These are phyloP conservation scores for Nomada flava DNA, from an alignment of 2,888 invertebrate species.

Conservation along the genomic window DNA sequence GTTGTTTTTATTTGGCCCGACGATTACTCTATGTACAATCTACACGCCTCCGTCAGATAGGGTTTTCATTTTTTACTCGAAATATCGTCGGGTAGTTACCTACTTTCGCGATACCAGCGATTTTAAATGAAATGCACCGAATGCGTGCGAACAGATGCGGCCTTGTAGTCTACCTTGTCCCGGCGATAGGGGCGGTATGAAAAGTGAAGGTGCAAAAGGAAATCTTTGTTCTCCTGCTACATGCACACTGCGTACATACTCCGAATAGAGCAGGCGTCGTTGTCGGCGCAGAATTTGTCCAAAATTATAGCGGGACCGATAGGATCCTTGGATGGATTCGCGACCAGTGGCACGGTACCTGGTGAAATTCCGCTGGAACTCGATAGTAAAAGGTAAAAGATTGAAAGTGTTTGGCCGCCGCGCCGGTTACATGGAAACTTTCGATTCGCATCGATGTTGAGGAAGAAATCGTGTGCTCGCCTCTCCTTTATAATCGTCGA, in stretches of 20 bases:
- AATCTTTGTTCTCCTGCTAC: conserved; percentile 29
- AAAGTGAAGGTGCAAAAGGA: conserved; percentile 58
- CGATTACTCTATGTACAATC: too few relatives aligned
- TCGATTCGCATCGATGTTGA: conserved; percentile 68
- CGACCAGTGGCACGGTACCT: too few relatives aligned
- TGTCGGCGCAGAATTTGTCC: not conserved
- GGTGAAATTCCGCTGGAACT: conserved; percentile 64
- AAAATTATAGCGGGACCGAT: not conserved
- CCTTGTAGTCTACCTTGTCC: conserved; percentile 48
- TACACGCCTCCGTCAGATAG: too few relatives aligned
- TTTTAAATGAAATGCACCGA: not conserved
- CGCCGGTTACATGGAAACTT: conserved; percentile 59
- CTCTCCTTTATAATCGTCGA: conserved; percentile 68
- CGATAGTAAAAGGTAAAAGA: conserved; percentile 63
- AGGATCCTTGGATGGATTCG: not conserved
- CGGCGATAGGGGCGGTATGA: conserved; percentile 33
- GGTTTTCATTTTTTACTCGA: too few relatives aligned
- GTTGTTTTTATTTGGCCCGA: too few relatives aligned
- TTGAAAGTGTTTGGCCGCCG: conserved; percentile 66
- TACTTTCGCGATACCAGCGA: not conserved
- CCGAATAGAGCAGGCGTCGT: too few relatives aligned
- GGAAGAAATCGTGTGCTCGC: conserved; percentile 60
- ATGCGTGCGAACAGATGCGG: conserved; percentile 17
- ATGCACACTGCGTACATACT: not conserved
- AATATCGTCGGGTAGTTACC: too few relatives aligned